A percentile compares a stretch with the other conserved stretches of the same genome.
Evolutionary conservation across 2,113 vertebrate genomes (phyloP).

Genomic region (Scomber japonicus): DNA sequence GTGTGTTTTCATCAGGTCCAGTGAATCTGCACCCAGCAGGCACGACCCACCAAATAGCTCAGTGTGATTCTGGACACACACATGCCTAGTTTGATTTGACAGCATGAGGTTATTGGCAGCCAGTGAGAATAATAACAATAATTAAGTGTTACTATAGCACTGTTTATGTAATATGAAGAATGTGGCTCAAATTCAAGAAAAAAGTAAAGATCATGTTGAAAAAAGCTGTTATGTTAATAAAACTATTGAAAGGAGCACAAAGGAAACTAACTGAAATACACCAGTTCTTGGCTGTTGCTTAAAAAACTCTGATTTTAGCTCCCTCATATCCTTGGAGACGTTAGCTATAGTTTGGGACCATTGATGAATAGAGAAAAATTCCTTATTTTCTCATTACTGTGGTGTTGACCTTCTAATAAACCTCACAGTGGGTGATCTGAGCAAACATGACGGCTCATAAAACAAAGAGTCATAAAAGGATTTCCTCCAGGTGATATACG

Average conservation of each 20-base stretch:
- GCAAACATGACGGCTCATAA: conserved; percentile 34
- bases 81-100: conserved; percentile 28
- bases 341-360: too few species aligned
- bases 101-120: conserved; percentile 18
- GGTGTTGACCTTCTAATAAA: conserved; percentile 28
- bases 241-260: too few species aligned
- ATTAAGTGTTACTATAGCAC: background rate
- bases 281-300: background rate
- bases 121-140: background rate
- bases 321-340: background rate
- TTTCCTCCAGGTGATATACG: conserved; percentile 8
- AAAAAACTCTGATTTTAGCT: too few species aligned
- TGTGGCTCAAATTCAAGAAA: background rate
- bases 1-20: conserved; percentile 58
- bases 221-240: too few species aligned
- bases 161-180: conserved; percentile 1
- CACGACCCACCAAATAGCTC: conserved; percentile 55
- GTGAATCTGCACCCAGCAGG: conserved; percentile 62
- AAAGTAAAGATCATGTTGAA: background rate
- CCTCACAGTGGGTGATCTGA: conserved; percentile 25
- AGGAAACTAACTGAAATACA: background rate
- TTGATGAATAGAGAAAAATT: background rate
- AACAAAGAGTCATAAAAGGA: conserved; percentile 45
- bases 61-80: conserved; percentile 55
- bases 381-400: background rate